A percentile compares a stretch with the other conserved stretches of the same genome.
These are phyloP conservation scores for Rhineura floridana DNA, from an alignment of 2,113 vertebrate species.

Conservation along the genomic window DNA sequence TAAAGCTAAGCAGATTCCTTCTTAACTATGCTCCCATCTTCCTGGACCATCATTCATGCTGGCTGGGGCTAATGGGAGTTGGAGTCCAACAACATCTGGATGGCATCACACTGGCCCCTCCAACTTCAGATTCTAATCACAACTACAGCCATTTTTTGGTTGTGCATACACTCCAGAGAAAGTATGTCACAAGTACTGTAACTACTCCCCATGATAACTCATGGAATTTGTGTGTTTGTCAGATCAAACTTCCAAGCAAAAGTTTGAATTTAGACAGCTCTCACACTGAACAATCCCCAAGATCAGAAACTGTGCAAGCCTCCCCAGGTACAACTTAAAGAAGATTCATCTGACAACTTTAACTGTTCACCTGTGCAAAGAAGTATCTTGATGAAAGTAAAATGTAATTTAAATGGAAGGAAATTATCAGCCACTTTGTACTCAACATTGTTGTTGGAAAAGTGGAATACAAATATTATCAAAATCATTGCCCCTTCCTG, in stretches of 20 bases:
- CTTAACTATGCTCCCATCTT: too few species aligned
- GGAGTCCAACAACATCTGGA: too few species aligned
- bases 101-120: too few species aligned
- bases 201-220: background rate
- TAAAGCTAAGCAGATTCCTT: background rate
- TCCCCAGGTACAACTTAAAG: background rate
- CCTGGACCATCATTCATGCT: too few species aligned
- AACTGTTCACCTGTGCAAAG: background rate
- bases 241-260: background rate
- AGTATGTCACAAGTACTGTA: background rate
- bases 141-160: background rate
- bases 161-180: background rate
- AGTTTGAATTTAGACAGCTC: background rate
- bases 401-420: background rate
- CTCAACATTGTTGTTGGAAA: too few species aligned
- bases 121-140: background rate
- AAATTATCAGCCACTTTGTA: too few species aligned
- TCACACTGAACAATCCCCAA: background rate
- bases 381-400: background rate
- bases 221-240: background rate
- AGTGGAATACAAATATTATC: too few species aligned
- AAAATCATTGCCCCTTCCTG: background rate
- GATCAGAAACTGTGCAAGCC: background rate
- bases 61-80: too few species aligned
- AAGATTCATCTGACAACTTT: background rate